Evolutionary conservation across 2,797 vertebrate genomes (phyloP), one percentile per base, ranked within the genome.

Genomic region (Microctenopoma stevenorrisi): DNA sequence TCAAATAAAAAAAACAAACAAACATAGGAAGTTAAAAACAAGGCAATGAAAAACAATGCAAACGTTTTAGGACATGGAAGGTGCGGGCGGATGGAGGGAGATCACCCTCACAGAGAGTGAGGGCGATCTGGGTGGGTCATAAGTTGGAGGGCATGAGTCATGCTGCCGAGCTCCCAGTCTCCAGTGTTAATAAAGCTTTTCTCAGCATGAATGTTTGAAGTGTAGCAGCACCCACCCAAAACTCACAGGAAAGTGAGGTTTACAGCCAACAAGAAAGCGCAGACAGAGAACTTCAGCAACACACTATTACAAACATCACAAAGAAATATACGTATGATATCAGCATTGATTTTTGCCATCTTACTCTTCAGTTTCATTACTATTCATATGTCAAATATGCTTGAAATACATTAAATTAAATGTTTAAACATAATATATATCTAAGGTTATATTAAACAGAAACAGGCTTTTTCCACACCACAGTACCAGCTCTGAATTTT

Each of bases 151-250:
- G 50, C 84, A 68, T 81, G 84, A 84, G 70, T 88, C 84, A 87
- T 2, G 61, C 55, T 28, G 56, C 76, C 3, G 15, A 54, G 76
- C 69, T 66, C 11, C 55, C 40, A 55, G 55, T 51, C 75, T 82
- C 70, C 47, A 47, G 72, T 1, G 16, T 73, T 79, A 86, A 83
- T 70, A 76, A 79, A 85, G 64, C 58, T 56, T 76, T 60, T 84
- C 81, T 76, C 81, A 89, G 82, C 60, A 60, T 76, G 77, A 86
- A 53, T 0, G 64, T 89, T 88, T 88, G 78, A 87, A 86, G 85
- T 82, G 3, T 5, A 69, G 69, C 38, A 30, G 54, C 81, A 89
- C 72, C 73, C 86, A 60, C 83, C 81, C 74, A 82, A 73, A 71
- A 82, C 76, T 83, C 50, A 15, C 18, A 73, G 54, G 60, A 55